Conservation (phyloP, 2,113 vertebrate genomes). For the Columba livia region DNA sequence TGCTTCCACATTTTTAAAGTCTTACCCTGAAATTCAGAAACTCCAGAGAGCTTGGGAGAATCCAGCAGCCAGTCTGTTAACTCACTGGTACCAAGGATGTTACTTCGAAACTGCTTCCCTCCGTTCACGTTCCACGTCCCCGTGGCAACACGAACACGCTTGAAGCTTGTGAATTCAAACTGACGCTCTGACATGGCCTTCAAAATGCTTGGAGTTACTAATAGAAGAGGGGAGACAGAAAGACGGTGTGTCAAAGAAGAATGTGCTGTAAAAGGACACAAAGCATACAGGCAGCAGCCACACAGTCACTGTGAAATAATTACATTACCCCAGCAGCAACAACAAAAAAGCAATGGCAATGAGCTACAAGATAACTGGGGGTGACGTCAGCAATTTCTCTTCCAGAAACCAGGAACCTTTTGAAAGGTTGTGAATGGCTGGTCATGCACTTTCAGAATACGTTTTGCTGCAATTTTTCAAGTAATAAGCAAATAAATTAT, state of each 20-base stretch:
- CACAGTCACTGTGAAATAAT: neutral
- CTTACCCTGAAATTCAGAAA: conserved; percentile 74
- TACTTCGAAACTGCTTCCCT: conserved; percentile 82
- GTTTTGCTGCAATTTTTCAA: neutral
- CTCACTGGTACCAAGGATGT: conserved; percentile 75
- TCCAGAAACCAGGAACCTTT: neutral
- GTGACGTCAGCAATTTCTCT: neutral
- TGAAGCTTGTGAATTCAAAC: conserved; percentile 80
- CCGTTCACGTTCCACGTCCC: conserved; percentile 85
- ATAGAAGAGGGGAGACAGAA: neutral
- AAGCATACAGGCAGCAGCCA: neutral
- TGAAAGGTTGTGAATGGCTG: neutral
- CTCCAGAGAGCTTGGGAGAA: conserved; percentile 68
- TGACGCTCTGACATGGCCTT: conserved; percentile 81
- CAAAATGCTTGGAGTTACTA: conserved; percentile 79
- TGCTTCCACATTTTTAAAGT: neutral
- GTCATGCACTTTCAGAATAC: neutral
- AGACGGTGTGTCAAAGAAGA: neutral
- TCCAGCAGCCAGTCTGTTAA: conserved; percentile 83
- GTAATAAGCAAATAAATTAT: neutral
- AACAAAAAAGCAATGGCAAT: neutral
- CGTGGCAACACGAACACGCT: conserved; percentile 70
- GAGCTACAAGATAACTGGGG: neutral
- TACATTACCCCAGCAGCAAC: neutral
- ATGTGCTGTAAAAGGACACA: neutral